Percentiles rank a stretch among this genome's conserved stretches.
Conservation (phyloP, 2,113 vertebrate species). For the Hirundichthys speculiger region DNA sequence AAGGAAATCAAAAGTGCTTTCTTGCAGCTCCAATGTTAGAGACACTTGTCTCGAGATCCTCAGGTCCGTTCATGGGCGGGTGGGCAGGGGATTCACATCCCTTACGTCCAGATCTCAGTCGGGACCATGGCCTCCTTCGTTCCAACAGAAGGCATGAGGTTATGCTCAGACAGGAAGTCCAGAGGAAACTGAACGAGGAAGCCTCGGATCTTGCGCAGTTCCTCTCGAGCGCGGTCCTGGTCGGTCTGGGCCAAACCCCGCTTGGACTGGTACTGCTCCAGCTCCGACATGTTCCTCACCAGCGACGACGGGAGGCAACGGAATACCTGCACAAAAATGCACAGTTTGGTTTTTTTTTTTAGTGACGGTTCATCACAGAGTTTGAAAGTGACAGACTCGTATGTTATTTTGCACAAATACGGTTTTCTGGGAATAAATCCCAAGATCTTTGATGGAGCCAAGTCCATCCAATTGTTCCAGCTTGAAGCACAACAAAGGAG, state of each 20-base stretch:
- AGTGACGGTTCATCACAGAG: too few relatives aligned
- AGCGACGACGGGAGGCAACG: slow-evolving; percentile 93
- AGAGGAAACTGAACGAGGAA: slow-evolving; percentile 98
- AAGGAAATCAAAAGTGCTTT: neutral
- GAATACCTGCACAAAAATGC: slow-evolving; percentile 86
- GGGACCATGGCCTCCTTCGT: slow-evolving; percentile 96
- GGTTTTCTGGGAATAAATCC: too few relatives aligned
- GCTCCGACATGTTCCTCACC: slow-evolving; percentile 89
- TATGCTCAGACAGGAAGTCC: slow-evolving; percentile 92
- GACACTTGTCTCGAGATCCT: neutral
- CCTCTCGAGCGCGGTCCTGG: slow-evolving; percentile 85
- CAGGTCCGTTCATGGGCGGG: neutral
- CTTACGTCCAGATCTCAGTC: slow-evolving; percentile 95
- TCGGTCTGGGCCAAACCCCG: slow-evolving; percentile 86
- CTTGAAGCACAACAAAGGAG: too few relatives aligned
- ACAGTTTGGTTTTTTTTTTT: neutral
- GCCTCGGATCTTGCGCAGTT: slow-evolving; percentile 92
- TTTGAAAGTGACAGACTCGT: too few relatives aligned
- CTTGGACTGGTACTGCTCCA: slow-evolving; percentile 88
- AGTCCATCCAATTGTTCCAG: too few relatives aligned
- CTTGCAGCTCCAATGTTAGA: slow-evolving; percentile 9
- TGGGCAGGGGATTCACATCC: neutral
- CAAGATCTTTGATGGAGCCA: too few relatives aligned
- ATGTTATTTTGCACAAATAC: too few relatives aligned
- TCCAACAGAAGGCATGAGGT: slow-evolving; percentile 93